A percentile compares a stretch with the other conserved stretches of the same genome.
Conservation (phyloP, 2,888 invertebrate genomes). For the Halocaridina rubra region DNA sequence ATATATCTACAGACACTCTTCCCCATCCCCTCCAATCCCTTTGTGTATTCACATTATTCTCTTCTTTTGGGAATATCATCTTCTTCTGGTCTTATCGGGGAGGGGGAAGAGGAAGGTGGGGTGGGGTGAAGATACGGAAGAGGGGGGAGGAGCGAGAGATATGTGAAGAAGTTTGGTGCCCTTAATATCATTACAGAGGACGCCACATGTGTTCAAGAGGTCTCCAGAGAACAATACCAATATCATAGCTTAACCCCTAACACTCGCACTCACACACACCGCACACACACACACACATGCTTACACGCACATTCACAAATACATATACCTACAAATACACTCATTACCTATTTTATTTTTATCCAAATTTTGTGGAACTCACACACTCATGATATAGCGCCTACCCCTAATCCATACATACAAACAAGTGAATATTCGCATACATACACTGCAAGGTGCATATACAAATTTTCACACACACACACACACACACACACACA, state of each 20-base stretch:
- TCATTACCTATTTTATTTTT: no score
- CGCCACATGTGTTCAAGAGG: neutral
- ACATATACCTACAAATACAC: conserved; percentile 6
- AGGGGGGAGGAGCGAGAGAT: neutral
- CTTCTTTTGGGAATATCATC: neutral
- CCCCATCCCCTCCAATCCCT: neutral
- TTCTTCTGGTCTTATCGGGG: neutral
- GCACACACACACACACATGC: neutral
- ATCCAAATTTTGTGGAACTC: no score
- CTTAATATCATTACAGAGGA: neutral
- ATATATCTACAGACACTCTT: no score
- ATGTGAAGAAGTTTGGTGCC: neutral
- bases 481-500: no score
- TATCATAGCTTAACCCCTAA: neutral
- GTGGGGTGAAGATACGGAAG: neutral
- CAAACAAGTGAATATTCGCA: no score
- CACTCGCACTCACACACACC: conserved; percentile 2
- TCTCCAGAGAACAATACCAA: neutral
- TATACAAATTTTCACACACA: no score
- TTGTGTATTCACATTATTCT: neutral
- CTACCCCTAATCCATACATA: no score
- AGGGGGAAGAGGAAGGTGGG: neutral
- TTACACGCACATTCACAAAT: neutral
- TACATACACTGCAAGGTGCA: no score
- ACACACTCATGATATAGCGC: no score